phyloP scores from a whole-genome alignment of 2,797 vertebrate genomes.

The Thaleichthys pacificus region DNA sequence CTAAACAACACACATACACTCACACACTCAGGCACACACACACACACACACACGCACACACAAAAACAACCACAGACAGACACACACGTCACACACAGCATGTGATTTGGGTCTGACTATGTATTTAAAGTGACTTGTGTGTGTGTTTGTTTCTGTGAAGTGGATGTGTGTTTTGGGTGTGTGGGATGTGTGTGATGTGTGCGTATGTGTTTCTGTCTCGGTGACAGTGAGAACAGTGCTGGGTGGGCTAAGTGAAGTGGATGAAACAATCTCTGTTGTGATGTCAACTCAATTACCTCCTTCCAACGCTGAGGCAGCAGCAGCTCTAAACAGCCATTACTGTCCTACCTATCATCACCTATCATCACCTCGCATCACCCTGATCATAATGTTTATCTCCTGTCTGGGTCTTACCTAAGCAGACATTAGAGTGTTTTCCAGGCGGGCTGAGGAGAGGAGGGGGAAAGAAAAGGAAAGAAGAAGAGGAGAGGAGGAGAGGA shows the following conservation, averaged over 20 bases:
- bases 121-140: not conserved
- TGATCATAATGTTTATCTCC: constrained; percentile 1
- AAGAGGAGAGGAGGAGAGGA: not conserved
- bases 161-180: constrained; percentile 1
- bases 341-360: not conserved
- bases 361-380: not conserved
- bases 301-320: constrained; percentile 6
- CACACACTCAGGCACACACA: not conserved
- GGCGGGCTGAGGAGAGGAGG: not conserved
- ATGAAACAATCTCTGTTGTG: not conserved
- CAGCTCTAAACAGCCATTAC: constrained; percentile 15
- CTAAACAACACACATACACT: not conserved
- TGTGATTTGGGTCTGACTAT: not conserved
- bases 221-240: constrained; percentile 33
- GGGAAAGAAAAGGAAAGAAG: not conserved
- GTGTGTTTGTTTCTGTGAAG: not conserved
- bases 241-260: constrained; percentile 6
- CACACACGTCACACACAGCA: not conserved
- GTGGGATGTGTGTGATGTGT: constrained; percentile 14
- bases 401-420: not conserved
- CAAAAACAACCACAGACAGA: not conserved
- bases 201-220: too few species aligned
- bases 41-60: constrained; percentile 1
- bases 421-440: not conserved
- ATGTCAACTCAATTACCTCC: constrained; percentile 47